A percentile compares a stretch with the other conserved stretches of the same genome.
Conservation (phyloP, 1,140 invertebrate species). For the Maconellicoccus hirsutus region DNA sequence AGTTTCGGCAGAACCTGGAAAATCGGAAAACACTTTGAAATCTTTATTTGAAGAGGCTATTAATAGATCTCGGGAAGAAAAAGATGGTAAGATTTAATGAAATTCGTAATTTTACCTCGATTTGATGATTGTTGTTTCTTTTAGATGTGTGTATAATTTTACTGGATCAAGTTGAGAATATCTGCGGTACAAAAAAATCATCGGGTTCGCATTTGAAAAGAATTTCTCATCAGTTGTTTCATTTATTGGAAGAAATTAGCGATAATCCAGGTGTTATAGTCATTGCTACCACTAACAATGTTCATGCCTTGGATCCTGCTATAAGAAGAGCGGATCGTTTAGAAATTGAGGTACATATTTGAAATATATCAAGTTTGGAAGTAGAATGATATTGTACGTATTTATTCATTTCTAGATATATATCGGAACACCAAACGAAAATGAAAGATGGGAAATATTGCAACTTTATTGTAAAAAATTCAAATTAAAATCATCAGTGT, state of each 20-base stretch:
- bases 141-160: conserved; percentile 27
- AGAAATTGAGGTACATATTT: conserved; percentile 32
- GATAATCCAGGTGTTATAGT: conserved; percentile 30
- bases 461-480: conserved; percentile 25
- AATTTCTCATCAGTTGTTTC: conserved; percentile 18
- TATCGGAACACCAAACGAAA: conserved; percentile 53
- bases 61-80: conserved; percentile 30
- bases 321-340: conserved; percentile 35
- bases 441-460: conserved; percentile 44
- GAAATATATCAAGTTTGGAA: background rate
- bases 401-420: conserved; percentile 42
- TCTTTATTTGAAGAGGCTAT: conserved; percentile 35
- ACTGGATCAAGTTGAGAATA: conserved; percentile 29
- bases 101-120: conserved; percentile 17
- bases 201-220: conserved; percentile 16
- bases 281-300: conserved; percentile 36
- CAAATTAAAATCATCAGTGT: conserved; percentile 26
- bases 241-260: conserved; percentile 22
- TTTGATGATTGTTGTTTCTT: conserved; percentile 25
- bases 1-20: conserved; percentile 35
- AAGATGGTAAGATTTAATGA: conserved; percentile 27
- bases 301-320: conserved; percentile 34
- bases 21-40: conserved; percentile 35
- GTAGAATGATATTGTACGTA: background rate
- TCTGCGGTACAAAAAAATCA: conserved; percentile 18